A percentile compares a stretch with the other conserved stretches of the same genome.
Evolutionary conservation across 2,797 vertebrate genomes (phyloP).

Genomic region (Saxicola maurus): DNA sequence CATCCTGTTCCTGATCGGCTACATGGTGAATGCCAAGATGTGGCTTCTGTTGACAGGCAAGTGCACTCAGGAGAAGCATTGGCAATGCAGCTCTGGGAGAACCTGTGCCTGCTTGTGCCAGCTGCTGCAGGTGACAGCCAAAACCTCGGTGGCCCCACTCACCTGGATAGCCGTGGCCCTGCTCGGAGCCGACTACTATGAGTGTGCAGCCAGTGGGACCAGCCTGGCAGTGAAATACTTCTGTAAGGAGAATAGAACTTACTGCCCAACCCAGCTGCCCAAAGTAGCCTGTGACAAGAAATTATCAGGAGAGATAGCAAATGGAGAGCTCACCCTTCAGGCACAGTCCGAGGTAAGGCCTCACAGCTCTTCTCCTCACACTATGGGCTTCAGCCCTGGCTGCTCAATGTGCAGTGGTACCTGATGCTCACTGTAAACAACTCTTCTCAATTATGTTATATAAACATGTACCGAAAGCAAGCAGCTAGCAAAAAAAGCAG

Average conservation of each 20-base stretch:
- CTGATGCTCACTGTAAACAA: neutral
- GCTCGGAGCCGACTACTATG: constrained; percentile 72
- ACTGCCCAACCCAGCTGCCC: constrained; percentile 34
- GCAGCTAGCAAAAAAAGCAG: accelerated
- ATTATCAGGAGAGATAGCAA: accelerated
- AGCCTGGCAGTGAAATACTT: neutral
- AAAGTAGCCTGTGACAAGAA: constrained; percentile 62
- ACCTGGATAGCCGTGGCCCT: constrained; percentile 79
- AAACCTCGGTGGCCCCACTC: constrained; percentile 68
- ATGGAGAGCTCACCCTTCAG: constrained; percentile 35
- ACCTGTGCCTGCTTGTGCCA: accelerated
- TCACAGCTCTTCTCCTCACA: accelerated
- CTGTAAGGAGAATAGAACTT: neutral
- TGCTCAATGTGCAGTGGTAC: neutral
- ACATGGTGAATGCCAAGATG: constrained; percentile 41
- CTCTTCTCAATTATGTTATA: neutral
- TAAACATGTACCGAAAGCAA: neutral
- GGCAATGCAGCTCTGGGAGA: accelerated
- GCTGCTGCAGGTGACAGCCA: neutral
- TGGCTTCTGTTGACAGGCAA: constrained; percentile 73
- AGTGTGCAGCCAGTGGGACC: constrained; percentile 70
- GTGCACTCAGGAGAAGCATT: accelerated
- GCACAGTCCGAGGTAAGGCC: constrained; percentile 73
- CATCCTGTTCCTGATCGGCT: constrained; percentile 73
- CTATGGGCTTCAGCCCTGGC: accelerated